phyloP scores from a whole-genome alignment of 2,113 vertebrate species.

The Sturnira hondurensis region DNA sequence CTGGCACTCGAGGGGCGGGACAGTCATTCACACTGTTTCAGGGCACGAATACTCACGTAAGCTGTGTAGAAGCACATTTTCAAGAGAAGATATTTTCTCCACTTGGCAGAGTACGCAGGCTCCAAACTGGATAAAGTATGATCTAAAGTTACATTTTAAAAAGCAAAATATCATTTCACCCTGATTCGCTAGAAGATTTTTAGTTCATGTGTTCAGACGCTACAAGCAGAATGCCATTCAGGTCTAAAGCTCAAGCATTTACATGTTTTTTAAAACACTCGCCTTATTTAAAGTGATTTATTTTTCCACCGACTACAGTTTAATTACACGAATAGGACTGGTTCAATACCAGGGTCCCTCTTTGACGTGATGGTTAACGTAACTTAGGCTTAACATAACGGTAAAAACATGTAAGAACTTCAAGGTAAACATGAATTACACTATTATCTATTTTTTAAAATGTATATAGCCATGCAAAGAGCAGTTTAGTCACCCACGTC shows the following conservation, averaged over 20 bases:
- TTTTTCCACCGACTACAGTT: neutral
- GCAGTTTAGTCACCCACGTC: neutral
- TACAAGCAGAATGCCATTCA: conserved; percentile 37
- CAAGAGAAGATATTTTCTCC: conserved; percentile 97
- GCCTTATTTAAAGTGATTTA: neutral
- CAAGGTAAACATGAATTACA: neutral
- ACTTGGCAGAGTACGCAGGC: conserved; percentile 91
- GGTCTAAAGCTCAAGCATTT: conserved; percentile 8
- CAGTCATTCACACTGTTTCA: neutral
- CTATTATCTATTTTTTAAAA: neutral
- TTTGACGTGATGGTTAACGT: neutral
- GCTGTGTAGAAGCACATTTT: conserved; percentile 98
- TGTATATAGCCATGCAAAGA: neutral
- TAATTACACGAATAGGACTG: neutral
- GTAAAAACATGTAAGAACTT: neutral
- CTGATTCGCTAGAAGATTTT: conserved; percentile 58
- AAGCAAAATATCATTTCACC: conserved; percentile 72
- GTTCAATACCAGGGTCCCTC: neutral
- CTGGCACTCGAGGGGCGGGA: neutral
- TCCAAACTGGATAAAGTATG: conserved; percentile 95
- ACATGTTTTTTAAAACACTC: neutral
- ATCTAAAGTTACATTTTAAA: conserved; percentile 84
- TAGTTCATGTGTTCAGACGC: conserved; percentile 46
- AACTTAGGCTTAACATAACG: neutral
- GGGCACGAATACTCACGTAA: conserved; percentile 86